phyloP scores from a whole-genome alignment of 2,797 vertebrate species.

The Poeciliopsis turneri region DNA sequence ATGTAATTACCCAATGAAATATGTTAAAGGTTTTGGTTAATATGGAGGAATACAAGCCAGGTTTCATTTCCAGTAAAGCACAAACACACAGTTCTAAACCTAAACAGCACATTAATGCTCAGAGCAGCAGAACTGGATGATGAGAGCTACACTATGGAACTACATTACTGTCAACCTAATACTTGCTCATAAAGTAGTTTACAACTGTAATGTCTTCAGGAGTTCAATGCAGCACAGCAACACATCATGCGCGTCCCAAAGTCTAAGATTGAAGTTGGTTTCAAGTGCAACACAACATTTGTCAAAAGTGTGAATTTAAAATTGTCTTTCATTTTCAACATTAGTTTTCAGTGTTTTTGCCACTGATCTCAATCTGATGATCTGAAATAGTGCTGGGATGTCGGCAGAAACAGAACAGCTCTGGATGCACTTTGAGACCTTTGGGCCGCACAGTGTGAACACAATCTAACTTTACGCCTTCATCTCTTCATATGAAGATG shows the following conservation, averaged over 20 bases:
- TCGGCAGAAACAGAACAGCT: background rate
- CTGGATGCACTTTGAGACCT: background rate
- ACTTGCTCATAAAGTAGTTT: background rate
- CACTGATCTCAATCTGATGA: background rate
- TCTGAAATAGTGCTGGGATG: background rate
- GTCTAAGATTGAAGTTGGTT: background rate
- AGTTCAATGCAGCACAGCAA: background rate
- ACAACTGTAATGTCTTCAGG: background rate
- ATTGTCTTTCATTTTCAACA: background rate
- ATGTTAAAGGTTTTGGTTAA: background rate
- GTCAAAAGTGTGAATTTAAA: too few relatives aligned
- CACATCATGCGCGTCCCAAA: background rate
- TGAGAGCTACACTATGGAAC: background rate
- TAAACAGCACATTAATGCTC: background rate
- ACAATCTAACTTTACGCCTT: background rate
- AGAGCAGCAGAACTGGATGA: background rate
- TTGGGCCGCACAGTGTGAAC: background rate
- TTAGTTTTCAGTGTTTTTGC: background rate
- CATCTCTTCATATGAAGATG: constrained; percentile 33
- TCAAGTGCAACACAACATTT: background rate
- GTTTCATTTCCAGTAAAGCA: background rate
- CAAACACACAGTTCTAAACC: background rate
- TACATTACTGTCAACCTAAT: background rate
- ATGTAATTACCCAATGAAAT: background rate
- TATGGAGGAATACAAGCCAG: background rate